Conservation (phyloP, 2,113 vertebrate species). For the Eudyptes chrysolophus region DNA sequence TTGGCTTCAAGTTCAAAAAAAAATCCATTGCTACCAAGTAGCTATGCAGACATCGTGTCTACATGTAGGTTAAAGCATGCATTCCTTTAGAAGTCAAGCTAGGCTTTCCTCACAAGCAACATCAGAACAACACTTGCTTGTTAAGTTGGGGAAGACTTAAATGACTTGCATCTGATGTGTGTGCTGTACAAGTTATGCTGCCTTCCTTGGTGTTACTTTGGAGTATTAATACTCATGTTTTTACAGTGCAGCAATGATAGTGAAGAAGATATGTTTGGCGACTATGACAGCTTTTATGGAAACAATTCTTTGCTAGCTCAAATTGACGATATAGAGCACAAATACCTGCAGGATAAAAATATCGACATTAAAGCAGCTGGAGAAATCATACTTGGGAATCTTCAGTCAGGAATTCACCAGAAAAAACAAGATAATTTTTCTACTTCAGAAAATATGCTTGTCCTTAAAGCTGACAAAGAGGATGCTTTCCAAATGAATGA, state of each 20-base stretch:
- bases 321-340: slow-evolving; percentile 76
- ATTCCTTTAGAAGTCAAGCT: neutral
- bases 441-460: neutral
- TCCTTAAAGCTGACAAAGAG: neutral
- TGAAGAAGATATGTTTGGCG: slow-evolving; percentile 88
- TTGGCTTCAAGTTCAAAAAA: neutral
- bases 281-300: slow-evolving; percentile 83
- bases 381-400: neutral
- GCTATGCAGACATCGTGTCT: accelerated
- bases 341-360: neutral
- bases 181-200: accelerated
- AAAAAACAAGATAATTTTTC: neutral
- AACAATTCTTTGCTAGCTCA: slow-evolving; percentile 81
- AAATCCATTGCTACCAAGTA: accelerated
- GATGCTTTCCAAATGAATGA: neutral
- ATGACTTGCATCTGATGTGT: accelerated
- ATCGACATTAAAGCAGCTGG: neutral
- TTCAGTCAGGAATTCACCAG: neutral
- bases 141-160: accelerated
- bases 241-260: slow-evolving; percentile 78
- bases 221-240: neutral
- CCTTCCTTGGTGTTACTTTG: accelerated
- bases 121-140: no score
- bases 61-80: accelerated
- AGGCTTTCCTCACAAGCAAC: accelerated